Evolutionary conservation across 92 coral and sea anemone genomes (phyloP).

Genomic region (Porites cylindrica): DNA sequence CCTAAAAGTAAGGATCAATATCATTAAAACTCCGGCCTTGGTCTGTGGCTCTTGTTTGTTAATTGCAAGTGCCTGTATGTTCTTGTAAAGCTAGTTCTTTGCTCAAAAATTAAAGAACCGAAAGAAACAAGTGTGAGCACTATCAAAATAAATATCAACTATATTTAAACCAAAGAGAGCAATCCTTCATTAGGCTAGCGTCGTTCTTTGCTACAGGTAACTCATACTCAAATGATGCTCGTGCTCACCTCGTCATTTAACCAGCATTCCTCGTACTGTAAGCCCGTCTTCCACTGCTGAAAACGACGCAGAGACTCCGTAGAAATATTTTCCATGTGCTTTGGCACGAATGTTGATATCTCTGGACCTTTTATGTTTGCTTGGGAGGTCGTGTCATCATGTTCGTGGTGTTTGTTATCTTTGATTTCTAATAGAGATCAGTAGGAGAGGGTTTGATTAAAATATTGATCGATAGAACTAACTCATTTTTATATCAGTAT

Average conservation of each 20-base stretch:
- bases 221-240: neutral
- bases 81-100: too few species aligned
- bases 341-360: neutral
- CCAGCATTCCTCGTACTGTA: neutral
- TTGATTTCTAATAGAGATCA: too few species aligned
- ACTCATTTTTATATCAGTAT: too few species aligned
- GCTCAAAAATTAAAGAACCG: too few species aligned
- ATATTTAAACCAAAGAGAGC: too few species aligned
- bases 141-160: too few species aligned
- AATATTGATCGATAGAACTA: too few species aligned
- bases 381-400: neutral
- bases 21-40: neutral
- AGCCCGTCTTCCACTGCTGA: constrained; percentile 12
- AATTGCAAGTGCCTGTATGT: too few species aligned
- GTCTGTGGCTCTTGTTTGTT: neutral
- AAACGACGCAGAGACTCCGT: constrained; percentile 1
- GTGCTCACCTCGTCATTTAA: constrained; percentile 11
- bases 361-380: neutral
- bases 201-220: too few species aligned
- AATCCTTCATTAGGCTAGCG: too few species aligned
- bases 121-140: too few species aligned
- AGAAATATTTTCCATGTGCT: neutral
- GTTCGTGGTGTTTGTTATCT: neutral
- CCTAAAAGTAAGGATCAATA: neutral
- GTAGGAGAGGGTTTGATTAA: too few species aligned